A percentile compares a stretch with the other conserved stretches of the same genome.
Evolutionary conservation across 2,797 vertebrate species (phyloP).

Genomic region (Myotis findleyi): DNA sequence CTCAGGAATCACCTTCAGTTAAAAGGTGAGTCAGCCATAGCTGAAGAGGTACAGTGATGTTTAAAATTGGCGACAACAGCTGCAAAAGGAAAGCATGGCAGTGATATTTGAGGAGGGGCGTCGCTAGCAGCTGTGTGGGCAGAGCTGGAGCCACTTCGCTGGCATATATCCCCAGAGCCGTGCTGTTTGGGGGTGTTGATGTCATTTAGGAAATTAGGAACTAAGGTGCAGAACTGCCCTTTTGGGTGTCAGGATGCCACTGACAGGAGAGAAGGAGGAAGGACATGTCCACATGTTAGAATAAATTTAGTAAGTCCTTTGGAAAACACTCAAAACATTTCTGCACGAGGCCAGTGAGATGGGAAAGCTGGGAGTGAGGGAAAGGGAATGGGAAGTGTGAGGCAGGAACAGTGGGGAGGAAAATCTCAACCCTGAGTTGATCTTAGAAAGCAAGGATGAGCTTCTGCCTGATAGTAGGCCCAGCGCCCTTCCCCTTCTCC

Average conservation of each 20-base stretch:
- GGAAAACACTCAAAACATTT: neutral
- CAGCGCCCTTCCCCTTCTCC: neutral
- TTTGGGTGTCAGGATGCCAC: neutral
- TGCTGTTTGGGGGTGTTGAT: neutral
- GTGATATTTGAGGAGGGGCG: neutral
- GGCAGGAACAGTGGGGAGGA: neutral
- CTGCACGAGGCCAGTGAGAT: neutral
- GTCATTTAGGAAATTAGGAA: neutral
- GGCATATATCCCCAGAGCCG: neutral
- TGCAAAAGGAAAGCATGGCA: neutral
- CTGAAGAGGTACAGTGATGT: neutral
- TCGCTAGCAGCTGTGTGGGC: neutral
- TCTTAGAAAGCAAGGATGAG: neutral
- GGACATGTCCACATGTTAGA: neutral
- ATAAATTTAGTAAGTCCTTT: neutral
- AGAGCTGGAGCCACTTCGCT: neutral
- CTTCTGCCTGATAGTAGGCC: neutral
- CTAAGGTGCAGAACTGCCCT: neutral
- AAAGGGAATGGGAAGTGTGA: neutral
- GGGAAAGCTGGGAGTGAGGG: neutral
- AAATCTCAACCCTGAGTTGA: neutral
- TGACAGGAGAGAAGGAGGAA: neutral
- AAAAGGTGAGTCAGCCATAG: neutral
- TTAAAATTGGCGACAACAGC: neutral
- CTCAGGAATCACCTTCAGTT: neutral